Evolutionary conservation across 2,888 invertebrate species (phyloP).

Genomic region (Cyclophora albipunctata): DNA sequence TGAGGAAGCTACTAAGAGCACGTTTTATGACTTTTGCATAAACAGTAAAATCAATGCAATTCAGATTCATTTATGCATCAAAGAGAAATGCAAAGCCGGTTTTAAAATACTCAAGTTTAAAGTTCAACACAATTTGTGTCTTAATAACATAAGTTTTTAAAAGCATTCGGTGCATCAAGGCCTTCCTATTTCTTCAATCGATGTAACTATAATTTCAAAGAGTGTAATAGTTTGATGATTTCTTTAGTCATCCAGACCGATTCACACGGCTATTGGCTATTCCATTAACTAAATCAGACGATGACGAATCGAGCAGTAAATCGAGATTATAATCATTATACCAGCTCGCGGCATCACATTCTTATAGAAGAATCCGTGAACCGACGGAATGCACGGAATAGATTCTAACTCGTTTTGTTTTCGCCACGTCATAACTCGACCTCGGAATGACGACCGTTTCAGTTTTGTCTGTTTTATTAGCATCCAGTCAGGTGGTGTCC

Average conservation of each 20-base stretch:
- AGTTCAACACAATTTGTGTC: too few relatives aligned
- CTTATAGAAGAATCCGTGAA: slow-evolving; percentile 61
- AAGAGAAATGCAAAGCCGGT: too few relatives aligned
- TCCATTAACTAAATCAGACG: slow-evolving; percentile 71
- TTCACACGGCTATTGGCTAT: slow-evolving; percentile 68
- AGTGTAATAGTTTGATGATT: slow-evolving; percentile 1
- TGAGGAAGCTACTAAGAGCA: too few relatives aligned
- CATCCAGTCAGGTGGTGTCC: slow-evolving; percentile 7
- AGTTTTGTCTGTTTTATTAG: slow-evolving; percentile 25
- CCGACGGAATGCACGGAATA: slow-evolving; percentile 69
- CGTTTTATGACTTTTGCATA: too few relatives aligned
- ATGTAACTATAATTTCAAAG: too few relatives aligned
- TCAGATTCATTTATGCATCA: too few relatives aligned
- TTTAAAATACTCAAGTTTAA: too few relatives aligned
- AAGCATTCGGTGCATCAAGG: too few relatives aligned
- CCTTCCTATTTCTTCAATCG: too few relatives aligned
- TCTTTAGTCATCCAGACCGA: slow-evolving; percentile 31
- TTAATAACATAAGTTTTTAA: too few relatives aligned
- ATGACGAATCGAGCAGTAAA: slow-evolving; percentile 71
- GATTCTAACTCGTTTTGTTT: slow-evolving; percentile 70
- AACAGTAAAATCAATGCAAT: too few relatives aligned
- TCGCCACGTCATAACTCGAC: slow-evolving; percentile 71
- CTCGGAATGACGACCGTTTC: slow-evolving; percentile 40
- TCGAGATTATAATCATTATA: slow-evolving; percentile 71
- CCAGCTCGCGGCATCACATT: slow-evolving; percentile 56